These are phyloP conservation scores for Augiades crinisus DNA, from an alignment of 2,888 invertebrate genomes.

Conservation along the genomic window DNA sequence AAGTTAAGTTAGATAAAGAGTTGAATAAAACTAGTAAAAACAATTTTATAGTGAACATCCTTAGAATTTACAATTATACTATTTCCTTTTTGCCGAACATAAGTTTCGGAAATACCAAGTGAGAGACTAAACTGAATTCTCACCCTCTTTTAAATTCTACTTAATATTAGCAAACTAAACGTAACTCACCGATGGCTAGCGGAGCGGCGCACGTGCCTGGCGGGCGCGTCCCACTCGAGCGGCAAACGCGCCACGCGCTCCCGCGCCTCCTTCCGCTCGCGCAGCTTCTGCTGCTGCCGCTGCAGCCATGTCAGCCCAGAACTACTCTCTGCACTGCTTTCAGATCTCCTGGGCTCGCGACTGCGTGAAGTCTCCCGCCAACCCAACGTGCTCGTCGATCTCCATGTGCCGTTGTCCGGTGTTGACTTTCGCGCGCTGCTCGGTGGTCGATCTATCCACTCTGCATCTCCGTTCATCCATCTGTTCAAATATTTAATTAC, in stretches of 20 bases:
- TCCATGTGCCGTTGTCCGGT: conserved; percentile 67
- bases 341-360: conserved; percentile 66
- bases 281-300: conserved; percentile 90
- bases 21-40: too few species aligned
- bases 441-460: conserved; percentile 65
- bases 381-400: conserved; percentile 64
- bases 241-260: conserved; percentile 87
- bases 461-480: conserved; percentile 70
- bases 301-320: conserved; percentile 90
- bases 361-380: conserved; percentile 63
- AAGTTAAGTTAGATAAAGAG: too few species aligned
- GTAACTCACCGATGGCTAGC: conserved; percentile 76
- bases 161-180: too few species aligned
- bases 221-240: conserved; percentile 82
- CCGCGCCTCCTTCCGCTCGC: conserved; percentile 88
- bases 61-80: too few species aligned
- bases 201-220: conserved; percentile 72
- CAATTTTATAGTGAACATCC: too few species aligned
- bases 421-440: conserved; percentile 53
- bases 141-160: too few species aligned
- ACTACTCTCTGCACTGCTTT: conserved; percentile 60
- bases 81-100: too few species aligned
- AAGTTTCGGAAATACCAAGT: too few species aligned
- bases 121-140: too few species aligned
- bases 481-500: too few species aligned